phyloP scores from a whole-genome alignment of 2,888 invertebrate species.

The Drosophila borealis region DNA sequence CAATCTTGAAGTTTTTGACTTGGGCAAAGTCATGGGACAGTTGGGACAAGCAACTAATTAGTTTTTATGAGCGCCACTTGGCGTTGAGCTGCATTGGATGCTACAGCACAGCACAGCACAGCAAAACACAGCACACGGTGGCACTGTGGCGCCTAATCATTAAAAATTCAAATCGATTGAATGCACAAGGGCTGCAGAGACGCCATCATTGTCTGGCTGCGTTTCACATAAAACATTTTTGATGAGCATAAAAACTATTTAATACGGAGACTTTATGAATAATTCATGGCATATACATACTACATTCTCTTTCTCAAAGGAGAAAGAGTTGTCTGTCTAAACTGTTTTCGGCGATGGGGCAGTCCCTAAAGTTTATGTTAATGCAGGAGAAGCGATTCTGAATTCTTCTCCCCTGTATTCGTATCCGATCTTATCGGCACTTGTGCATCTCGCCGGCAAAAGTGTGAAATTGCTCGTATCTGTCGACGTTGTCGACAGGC shows the following conservation, averaged over 20 bases:
- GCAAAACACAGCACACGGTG: conserved; percentile 54
- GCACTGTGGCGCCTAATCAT: conserved; percentile 81
- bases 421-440: conserved; percentile 56
- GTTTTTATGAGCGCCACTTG: conserved; percentile 71
- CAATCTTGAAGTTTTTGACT: conserved; percentile 25
- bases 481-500: conserved; percentile 73
- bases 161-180: conserved; percentile 82
- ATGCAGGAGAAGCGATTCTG: conserved; percentile 24
- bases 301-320: not conserved
- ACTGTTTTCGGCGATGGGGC: conserved; percentile 30
- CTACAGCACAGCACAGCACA: conserved; percentile 16
- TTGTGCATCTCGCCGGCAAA: conserved; percentile 62
- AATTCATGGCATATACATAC: conserved; percentile 65
- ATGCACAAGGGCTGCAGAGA: conserved; percentile 27
- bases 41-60: conserved; percentile 72
- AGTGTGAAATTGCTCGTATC: conserved; percentile 82
- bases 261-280: conserved; percentile 74
- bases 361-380: conserved; percentile 73
- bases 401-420: conserved; percentile 3
- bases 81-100: conserved; percentile 28
- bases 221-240: conserved; percentile 77
- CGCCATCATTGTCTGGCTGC: conserved; percentile 41
- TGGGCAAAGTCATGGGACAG: conserved; percentile 10
- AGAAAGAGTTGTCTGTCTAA: conserved; percentile 34
- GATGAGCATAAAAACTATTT: conserved; percentile 76